Conservation (phyloP, 2,113 vertebrate genomes). For the Zosterops hypoxanthus region DNA sequence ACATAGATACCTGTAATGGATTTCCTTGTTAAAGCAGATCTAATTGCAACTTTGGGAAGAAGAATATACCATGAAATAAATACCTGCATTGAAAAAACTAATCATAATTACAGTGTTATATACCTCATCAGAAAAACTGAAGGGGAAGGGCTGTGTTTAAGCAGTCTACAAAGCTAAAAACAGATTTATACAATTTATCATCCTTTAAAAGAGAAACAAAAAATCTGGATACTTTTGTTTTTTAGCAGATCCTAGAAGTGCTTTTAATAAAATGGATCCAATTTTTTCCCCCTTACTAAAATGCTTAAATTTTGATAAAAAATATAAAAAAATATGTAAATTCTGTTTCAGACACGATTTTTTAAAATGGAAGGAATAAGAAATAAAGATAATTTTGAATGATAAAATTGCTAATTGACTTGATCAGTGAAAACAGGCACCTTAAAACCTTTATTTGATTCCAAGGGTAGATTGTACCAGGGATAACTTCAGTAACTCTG, state of each 20-base stretch:
- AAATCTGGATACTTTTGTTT: not conserved
- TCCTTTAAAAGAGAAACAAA: not conserved
- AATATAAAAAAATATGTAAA: slow-evolving; percentile 8
- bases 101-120: slow-evolving; percentile 45
- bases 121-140: not conserved
- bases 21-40: slow-evolving; percentile 63
- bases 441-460: slow-evolving; percentile 6
- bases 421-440: slow-evolving; percentile 26
- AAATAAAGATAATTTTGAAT: slow-evolving; percentile 61
- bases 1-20: slow-evolving; percentile 48
- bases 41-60: slow-evolving; percentile 57
- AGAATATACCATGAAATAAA: slow-evolving; percentile 25
- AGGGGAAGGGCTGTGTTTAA: not conserved
- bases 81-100: slow-evolving; percentile 50
- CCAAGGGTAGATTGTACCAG: not conserved
- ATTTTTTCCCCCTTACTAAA: not conserved
- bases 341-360: slow-evolving; percentile 23
- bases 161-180: not conserved
- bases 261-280: not conserved
- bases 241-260: not conserved
- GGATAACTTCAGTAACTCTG: not conserved
- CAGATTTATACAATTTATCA: not conserved
- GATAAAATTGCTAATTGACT: slow-evolving; percentile 63
- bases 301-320: slow-evolving; percentile 11
- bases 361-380: slow-evolving; percentile 34